Evolutionary conservation across 2,888 invertebrate species (phyloP).

Genomic region (Nematopogon swammerdamellus): DNA sequence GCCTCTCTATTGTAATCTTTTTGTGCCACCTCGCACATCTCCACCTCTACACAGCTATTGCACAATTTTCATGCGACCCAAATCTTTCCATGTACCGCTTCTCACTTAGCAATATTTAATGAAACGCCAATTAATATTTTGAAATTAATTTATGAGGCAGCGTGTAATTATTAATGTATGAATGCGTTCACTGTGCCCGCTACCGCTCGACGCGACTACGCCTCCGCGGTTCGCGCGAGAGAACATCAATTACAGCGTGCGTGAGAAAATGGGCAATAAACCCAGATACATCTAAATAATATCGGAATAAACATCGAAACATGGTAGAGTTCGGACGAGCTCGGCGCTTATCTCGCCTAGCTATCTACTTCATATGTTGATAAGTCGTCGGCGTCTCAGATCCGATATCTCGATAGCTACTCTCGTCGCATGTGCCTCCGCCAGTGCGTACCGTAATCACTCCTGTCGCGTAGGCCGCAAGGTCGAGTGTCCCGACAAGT

Average conservation of each 20-base stretch:
- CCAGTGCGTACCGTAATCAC: no score
- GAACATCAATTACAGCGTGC: neutral
- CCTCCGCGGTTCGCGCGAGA: no score
- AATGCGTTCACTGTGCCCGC: neutral
- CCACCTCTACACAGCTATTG: no score
- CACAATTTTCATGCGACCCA: no score
- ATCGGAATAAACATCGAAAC: slow-evolving; percentile 27
- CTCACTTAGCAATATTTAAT: no score
- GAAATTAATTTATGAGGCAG: no score
- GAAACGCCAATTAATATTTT: no score
- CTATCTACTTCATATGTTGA: slow-evolving; percentile 46
- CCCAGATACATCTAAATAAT: slow-evolving; percentile 55
- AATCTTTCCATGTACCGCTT: no score
- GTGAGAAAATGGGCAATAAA: slow-evolving; percentile 55
- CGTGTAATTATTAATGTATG: no score
- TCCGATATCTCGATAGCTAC: slow-evolving; percentile 26
- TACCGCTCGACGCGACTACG: neutral
- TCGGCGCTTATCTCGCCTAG: slow-evolving; percentile 22
- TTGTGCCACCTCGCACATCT: neutral
- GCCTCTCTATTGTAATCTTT: neutral
- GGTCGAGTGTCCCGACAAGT: neutral
- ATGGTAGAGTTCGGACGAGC: no score
- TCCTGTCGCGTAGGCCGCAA: neutral
- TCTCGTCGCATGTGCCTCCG: neutral
- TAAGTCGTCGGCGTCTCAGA: slow-evolving; percentile 34